Base-by-base conservation (phyloP, 2,797 vertebrate genomes). In the Lithobates sylvaticus region DNA sequence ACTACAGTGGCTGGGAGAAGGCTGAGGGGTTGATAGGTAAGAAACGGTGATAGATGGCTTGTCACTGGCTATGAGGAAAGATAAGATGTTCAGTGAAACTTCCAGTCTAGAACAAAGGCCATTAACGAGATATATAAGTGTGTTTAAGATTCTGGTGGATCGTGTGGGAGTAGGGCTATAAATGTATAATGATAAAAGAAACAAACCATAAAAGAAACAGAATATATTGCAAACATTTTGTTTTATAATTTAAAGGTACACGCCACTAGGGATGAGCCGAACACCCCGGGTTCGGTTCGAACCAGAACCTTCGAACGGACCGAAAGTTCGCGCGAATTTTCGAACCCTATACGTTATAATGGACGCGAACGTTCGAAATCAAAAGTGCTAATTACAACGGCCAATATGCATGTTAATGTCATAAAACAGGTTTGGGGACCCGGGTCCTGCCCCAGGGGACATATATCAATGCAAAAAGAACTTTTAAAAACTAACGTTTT, bases 51-150 rank as follows among this genome's bases (percentile, higher is more conserved):
- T 79, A 50, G 84, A 85, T 74, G 69, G 70, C 39, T 73, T 79
- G 84, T 85, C 76, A 65, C 12, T 1, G 70, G 58, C 69, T 72
- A 74, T 32, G 47, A 67, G 76, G 36, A 68, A 79, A 85, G 76
- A 85, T 85, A 85, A 79, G 76, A 76, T 65, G 36, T 47, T 64
- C 50, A 39, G 76, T 23, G 64, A 78, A 79, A 74, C 67, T 42
- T 85, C 76, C 54, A 18, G 50, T 36, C 69, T 15, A 67, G 76
- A 85, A 85, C 76, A 78, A 73, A 85, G 83, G 68, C 84, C 78
- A 74, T 79, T 85, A 67, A 67, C 47, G 27, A 79, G 76, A 74
- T 79, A 50, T 74, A 85, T 73, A 34, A 73, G 68, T 21, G 76
- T 58, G 83, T 34, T 74, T 42, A 36, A 18, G 18, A 36, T 67